Conservation (phyloP, 2,888 invertebrate species). For the Acheta domesticus region DNA sequence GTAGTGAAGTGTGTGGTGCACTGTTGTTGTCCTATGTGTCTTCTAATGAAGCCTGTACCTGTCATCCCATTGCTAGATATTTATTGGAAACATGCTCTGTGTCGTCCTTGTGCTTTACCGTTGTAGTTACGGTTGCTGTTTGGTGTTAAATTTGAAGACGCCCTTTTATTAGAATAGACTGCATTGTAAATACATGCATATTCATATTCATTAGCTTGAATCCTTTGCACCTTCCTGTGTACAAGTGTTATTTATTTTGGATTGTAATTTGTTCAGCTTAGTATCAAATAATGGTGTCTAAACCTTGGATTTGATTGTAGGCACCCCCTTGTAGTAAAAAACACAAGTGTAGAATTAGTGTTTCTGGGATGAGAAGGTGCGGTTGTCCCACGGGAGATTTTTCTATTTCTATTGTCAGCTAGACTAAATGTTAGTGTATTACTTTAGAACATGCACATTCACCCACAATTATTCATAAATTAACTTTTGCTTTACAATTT, state of each 20-base stretch:
- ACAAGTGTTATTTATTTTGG: neutral
- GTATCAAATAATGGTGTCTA: neutral
- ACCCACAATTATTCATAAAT: neutral
- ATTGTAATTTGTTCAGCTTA: neutral
- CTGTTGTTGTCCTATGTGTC: slow-evolving; percentile 18
- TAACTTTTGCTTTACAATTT: neutral
- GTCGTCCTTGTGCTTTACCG: neutral
- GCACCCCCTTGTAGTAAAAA: neutral
- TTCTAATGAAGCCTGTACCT: slow-evolving; percentile 2
- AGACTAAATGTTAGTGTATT: neutral
- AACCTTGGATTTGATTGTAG: neutral
- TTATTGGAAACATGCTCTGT: slow-evolving; percentile 18
- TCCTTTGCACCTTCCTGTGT: slow-evolving; percentile 3
- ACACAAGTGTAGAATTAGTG: slow-evolving; percentile 4
- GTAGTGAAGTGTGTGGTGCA: slow-evolving; percentile 18
- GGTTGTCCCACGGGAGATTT: neutral
- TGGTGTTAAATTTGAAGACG: slow-evolving; percentile 6
- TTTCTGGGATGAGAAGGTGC: slow-evolving; percentile 21
- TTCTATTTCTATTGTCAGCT: neutral
- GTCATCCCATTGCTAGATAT: slow-evolving; percentile 10
- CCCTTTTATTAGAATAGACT: slow-evolving; percentile 18
- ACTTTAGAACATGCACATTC: slow-evolving; percentile 10
- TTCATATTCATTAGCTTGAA: neutral
- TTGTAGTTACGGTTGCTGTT: slow-evolving; percentile 18
- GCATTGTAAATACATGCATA: slow-evolving; percentile 10